Conservation (phyloP, 1,140 invertebrate species). For the Lepidurus couesii region DNA sequence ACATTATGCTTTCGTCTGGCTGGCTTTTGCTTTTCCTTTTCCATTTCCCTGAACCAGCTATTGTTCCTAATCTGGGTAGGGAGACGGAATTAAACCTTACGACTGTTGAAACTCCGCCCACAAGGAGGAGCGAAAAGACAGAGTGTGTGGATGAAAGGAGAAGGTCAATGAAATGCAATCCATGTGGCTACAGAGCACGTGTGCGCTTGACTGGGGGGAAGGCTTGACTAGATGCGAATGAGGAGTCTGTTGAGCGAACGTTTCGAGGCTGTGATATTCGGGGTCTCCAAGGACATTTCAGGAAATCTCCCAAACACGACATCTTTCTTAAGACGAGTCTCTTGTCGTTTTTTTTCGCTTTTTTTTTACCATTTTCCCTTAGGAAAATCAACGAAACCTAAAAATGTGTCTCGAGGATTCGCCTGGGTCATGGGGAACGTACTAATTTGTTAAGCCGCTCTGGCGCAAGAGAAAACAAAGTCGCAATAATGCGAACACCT, state of each 20-base stretch:
- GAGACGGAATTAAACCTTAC: not conserved
- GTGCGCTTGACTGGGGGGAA: not conserved
- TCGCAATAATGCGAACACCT: not conserved
- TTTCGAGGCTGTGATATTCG: too few relatives aligned
- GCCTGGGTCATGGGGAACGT: not conserved
- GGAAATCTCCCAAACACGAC: too few relatives aligned
- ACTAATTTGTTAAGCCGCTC: not conserved
- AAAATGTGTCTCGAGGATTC: not conserved
- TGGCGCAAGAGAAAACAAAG: slow-evolving; percentile 1
- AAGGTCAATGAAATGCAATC: not conserved
- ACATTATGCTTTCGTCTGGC: too few relatives aligned
- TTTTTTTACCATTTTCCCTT: too few relatives aligned
- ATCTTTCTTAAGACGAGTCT: too few relatives aligned
- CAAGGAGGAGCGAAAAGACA: not conserved
- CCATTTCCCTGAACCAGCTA: not conserved
- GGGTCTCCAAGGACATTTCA: too few relatives aligned
- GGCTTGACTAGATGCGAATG: not conserved
- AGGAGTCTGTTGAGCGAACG: not conserved
- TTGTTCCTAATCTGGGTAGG: not conserved
- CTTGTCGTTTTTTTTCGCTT: too few relatives aligned
- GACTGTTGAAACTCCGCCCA: not conserved
- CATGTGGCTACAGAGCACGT: not conserved
- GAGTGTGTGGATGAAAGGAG: not conserved
- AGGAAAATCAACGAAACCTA: not conserved
- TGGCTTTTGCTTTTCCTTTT: not conserved